These are phyloP conservation scores for Calyptomena viridis DNA, from an alignment of 2,113 vertebrate species.

Conservation along the genomic window DNA sequence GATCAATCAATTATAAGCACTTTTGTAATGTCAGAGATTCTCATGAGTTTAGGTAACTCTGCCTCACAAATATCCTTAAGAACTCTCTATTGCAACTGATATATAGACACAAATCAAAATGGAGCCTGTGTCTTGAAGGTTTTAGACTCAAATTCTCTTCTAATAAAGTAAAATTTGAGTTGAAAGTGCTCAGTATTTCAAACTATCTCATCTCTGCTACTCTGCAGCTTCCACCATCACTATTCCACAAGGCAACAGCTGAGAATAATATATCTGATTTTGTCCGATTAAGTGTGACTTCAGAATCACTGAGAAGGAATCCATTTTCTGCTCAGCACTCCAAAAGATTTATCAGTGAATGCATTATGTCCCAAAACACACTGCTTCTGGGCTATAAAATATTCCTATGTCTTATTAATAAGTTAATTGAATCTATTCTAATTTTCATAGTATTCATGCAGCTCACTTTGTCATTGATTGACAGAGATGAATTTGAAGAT, in stretches of 20 bases:
- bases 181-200: neutral
- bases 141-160: neutral
- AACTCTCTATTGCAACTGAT: neutral
- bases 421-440: constrained; percentile 60
- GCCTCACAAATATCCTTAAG: neutral
- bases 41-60: neutral
- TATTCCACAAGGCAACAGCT: neutral
- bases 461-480: constrained; percentile 61
- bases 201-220: neutral
- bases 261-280: constrained; percentile 13
- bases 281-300: neutral
- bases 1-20: neutral
- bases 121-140: neutral
- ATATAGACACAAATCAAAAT: neutral
- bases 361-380: constrained; percentile 37
- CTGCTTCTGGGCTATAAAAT: constrained; percentile 23
- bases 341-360: constrained; percentile 35
- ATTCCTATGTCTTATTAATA: constrained; percentile 61
- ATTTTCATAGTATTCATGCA: constrained; percentile 36
- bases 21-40: neutral
- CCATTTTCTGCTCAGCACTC: constrained; percentile 37
- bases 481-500: constrained; percentile 62
- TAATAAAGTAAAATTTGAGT: neutral
- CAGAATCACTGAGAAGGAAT: constrained; percentile 30
- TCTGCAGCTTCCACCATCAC: neutral